Percentiles rank a stretch among this genome's conserved stretches.
Evolutionary conservation across 2,113 vertebrate species (phyloP).

Genomic region (Anseranas semipalmata): DNA sequence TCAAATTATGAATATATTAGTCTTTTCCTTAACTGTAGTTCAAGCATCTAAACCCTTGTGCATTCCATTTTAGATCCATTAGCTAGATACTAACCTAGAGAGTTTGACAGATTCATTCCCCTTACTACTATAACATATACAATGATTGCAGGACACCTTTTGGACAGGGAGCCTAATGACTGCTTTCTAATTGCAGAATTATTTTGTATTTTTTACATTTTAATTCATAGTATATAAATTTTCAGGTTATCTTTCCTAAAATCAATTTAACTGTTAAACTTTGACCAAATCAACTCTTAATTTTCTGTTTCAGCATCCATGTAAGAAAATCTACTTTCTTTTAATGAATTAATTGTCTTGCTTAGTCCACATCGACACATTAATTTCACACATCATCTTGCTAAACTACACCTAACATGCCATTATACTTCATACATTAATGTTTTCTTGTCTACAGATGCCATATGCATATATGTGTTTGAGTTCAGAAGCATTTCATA

Average conservation of each 20-base stretch:
- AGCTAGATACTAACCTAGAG: background rate
- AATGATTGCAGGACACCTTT: background rate
- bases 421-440: background rate
- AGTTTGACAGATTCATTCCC: background rate
- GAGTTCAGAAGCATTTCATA: background rate
- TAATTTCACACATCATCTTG: background rate
- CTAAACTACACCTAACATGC: background rate
- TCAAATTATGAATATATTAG: background rate
- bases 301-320: background rate
- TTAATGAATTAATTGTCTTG: background rate
- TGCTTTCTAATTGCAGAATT: background rate
- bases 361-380: background rate
- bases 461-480: background rate
- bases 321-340: background rate
- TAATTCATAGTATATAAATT: background rate
- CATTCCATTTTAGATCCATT: background rate
- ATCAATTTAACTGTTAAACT: background rate
- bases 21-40: background rate
- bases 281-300: background rate
- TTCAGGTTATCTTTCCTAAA: background rate
- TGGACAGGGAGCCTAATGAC: background rate
- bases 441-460: background rate
- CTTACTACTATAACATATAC: background rate
- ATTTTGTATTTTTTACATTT: background rate
- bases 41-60: accelerated